Base-by-base conservation (phyloP, 1,140 invertebrate genomes). In the Procambarus virginalis region DNA sequence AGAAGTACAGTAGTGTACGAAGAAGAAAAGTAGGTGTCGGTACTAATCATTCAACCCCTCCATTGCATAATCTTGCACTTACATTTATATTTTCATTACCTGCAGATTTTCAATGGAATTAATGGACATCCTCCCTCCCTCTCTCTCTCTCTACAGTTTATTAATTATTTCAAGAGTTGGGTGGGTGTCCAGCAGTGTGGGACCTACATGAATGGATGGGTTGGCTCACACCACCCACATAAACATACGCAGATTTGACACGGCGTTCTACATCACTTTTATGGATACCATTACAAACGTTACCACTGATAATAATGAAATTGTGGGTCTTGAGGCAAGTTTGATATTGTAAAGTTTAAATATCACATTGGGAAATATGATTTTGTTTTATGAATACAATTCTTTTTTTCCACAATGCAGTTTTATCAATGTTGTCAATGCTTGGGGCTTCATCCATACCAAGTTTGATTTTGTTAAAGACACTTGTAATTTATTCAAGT, bases 101-200 rank as follows among this genome's bases (percentile, higher is more conserved):
- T 45, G 12, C 48, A 45, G 48, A 55, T 49, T 55, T 20, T 64
- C 12, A 14, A 12, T 64, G 60, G 14, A 64, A 64, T 17, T 60
- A 12, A 17, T 68, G 17, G 58, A 4, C 14, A 73, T 0, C 75
- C 58, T 34, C 34, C 1, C 34, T 1, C 34, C 34, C 34, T 1
- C 34, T 34, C 34, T 75, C 0, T 46, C 46, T 78, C 22, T n/a
- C 45, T 78, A 14, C 46, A 89, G 87, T 89, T 89, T 78, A 17
- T 89, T 12, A 45, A 22, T 34, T 89, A n/a, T 89, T 89, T 58
- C 80, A 77, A 49, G 81, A 89, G 55, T 22, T 89, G 9, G 87
- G 87, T 22, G 87, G 87, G 2, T 89, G 80, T 49, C 87, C 87
- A 46, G 87, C 80, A 22, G 14, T 89, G 2, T 84, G 87, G 87